Conservation (phyloP, 2,888 invertebrate species). For the Sialis fuliginosa region DNA sequence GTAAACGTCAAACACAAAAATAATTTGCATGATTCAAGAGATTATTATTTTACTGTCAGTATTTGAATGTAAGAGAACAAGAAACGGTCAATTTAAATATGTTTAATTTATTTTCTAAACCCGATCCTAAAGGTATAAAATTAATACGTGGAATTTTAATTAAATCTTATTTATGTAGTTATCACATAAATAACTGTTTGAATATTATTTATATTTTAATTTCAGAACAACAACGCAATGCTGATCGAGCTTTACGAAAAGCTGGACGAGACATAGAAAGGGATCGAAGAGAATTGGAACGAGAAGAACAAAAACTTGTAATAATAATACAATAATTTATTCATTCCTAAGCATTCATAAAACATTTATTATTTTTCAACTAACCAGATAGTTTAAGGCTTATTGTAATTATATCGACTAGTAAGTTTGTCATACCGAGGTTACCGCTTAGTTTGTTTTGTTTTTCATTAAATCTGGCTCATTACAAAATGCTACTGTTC, state of each 20-base stretch:
- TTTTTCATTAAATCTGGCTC: no score
- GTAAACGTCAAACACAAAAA: no score
- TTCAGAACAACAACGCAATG: constrained; percentile 67
- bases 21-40: no score
- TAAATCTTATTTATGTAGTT: neutral
- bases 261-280: constrained; percentile 71
- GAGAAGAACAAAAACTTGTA: constrained; percentile 80
- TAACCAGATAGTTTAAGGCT: no score
- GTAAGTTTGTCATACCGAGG: no score
- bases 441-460: no score
- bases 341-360: no score
- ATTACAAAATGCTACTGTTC: no score
- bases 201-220: constrained; percentile 10
- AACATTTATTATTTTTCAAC: no score
- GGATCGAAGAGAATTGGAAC: constrained; percentile 63
- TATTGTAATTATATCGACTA: no score
- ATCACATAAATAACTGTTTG: constrained; percentile 1
- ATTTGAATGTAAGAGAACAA: no score
- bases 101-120: constrained; percentile 20
- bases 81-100: constrained; percentile 3
- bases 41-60: no score
- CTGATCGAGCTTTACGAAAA: constrained; percentile 62
- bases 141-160: neutral
- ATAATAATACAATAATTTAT: constrained; percentile 12
- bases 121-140: constrained; percentile 24